phyloP scores from a whole-genome alignment of 1,140 invertebrate genomes.

The Campoletis sonorensis region DNA sequence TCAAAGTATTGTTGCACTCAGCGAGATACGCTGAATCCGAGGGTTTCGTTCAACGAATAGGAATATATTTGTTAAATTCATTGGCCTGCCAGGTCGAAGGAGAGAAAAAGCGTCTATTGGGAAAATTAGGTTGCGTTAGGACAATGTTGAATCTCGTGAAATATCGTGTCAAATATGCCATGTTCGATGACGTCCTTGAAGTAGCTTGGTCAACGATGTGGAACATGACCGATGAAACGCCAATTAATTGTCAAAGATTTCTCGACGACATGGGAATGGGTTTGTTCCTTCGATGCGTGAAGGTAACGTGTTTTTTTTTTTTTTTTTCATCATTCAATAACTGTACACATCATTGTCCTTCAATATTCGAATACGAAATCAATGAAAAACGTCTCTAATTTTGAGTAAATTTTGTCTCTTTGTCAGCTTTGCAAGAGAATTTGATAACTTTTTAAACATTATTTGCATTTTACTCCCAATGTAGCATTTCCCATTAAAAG shows the following conservation, averaged over 20 bases:
- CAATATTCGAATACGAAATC: not conserved
- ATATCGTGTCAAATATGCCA: constrained; percentile 82
- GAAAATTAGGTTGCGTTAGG: constrained; percentile 91
- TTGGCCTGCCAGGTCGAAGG: constrained; percentile 97
- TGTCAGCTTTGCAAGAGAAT: no score
- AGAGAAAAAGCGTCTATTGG: constrained; percentile 92
- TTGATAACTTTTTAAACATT: not conserved
- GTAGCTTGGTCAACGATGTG: constrained; percentile 98
- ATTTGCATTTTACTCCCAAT: constrained; percentile 53
- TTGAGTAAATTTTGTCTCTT: no score
- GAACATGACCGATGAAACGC: constrained; percentile 98
- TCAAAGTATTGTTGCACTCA: constrained; percentile 89
- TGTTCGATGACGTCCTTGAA: constrained; percentile 97
- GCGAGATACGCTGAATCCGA: constrained; percentile 89
- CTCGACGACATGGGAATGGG: constrained; percentile 91
- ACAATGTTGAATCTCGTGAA: constrained; percentile 92
- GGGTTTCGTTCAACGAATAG: constrained; percentile 95
- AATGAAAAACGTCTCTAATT: no score
- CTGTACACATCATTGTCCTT: not conserved
- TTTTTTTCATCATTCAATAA: constrained; percentile 39
- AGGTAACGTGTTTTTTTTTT: no score
- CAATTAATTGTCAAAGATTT: constrained; percentile 93
- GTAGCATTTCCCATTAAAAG: constrained; percentile 90
- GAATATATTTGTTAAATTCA: constrained; percentile 96
- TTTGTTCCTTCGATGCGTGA: constrained; percentile 90